Evolutionary conservation across 2,113 vertebrate species (phyloP).

Genomic region (Nothobranchius furzeri): DNA sequence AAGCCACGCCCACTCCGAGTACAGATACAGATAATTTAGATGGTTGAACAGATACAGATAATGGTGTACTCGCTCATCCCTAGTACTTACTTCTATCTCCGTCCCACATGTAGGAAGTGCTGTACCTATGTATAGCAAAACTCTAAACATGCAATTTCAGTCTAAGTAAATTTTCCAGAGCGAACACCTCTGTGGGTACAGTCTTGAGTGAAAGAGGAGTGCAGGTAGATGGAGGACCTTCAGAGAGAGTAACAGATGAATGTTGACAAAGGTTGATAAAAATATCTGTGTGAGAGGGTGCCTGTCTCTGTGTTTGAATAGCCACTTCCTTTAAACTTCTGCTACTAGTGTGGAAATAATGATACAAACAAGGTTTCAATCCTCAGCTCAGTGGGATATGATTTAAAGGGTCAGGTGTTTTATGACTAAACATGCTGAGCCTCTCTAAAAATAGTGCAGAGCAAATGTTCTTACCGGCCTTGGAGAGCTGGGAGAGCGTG

Average conservation of each 20-base stretch:
- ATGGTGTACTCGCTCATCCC: too few species aligned
- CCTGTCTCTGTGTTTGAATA: neutral
- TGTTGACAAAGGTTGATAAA: conserved; percentile 7
- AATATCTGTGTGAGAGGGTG: conserved; percentile 10
- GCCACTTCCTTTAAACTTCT: neutral
- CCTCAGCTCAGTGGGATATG: conserved; percentile 37
- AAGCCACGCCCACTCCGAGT: too few species aligned
- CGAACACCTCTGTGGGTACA: conserved; percentile 20
- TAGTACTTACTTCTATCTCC: conserved; percentile 5
- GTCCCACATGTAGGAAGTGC: conserved; percentile 38
- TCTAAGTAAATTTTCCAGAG: conserved; percentile 35
- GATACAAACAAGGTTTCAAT: conserved; percentile 30
- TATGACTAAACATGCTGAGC: conserved; percentile 70
- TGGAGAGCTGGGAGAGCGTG: conserved; percentile 54
- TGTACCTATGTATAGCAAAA: conserved; percentile 20
- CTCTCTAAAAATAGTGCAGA: conserved; percentile 63
- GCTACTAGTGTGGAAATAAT: conserved; percentile 22
- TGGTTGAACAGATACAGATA: too few species aligned
- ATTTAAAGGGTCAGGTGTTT: conserved; percentile 66
- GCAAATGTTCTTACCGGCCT: conserved; percentile 62
- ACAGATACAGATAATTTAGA: too few species aligned
- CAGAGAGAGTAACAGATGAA: neutral
- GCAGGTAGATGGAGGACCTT: conserved; percentile 29
- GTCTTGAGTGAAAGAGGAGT: conserved; percentile 36
- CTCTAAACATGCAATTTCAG: conserved; percentile 26